Evolutionary conservation across 1,140 invertebrate species (phyloP).

Genomic region (Tachypleus tridentatus): DNA sequence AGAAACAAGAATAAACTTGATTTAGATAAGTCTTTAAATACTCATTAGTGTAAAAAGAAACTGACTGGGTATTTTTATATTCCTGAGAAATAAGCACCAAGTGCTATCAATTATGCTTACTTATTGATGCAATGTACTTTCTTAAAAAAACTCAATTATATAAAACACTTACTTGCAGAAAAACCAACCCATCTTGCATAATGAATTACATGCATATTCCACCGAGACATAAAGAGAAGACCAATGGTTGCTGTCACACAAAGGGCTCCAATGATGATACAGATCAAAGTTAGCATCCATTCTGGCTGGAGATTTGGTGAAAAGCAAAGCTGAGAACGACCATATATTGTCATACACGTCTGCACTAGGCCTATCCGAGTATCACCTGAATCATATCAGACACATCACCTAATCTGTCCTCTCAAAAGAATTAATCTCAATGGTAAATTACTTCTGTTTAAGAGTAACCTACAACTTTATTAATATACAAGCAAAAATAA

Average conservation of each 20-base stretch:
- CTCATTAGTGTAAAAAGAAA: too few species aligned
- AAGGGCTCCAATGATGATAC: conserved; percentile 83
- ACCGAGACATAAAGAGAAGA: conserved; percentile 70
- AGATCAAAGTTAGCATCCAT: conserved; percentile 79
- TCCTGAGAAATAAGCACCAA: too few species aligned
- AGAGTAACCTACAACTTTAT: too few species aligned
- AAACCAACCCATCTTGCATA: conserved; percentile 93
- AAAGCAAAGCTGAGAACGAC: conserved; percentile 73
- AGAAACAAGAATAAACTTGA: too few species aligned
- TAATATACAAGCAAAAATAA: too few species aligned
- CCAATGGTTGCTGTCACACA: conserved; percentile 85
- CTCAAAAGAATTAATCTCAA: neutral
- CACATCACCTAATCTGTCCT: neutral
- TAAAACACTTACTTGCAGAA: conserved; percentile 62
- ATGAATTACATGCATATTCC: conserved; percentile 77
- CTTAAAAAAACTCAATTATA: neutral
- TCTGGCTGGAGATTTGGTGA: conserved; percentile 71
- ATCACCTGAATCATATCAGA: conserved; percentile 47
- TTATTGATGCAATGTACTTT: neutral
- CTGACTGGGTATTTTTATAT: too few species aligned
- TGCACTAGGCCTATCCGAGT: conserved; percentile 82
- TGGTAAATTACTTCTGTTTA: too few species aligned
- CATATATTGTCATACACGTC: conserved; percentile 85
- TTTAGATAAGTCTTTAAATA: too few species aligned
- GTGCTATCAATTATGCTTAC: too few species aligned